Evolutionary conservation across 2,888 invertebrate species (phyloP).

Genomic region (Andrena praecox): DNA sequence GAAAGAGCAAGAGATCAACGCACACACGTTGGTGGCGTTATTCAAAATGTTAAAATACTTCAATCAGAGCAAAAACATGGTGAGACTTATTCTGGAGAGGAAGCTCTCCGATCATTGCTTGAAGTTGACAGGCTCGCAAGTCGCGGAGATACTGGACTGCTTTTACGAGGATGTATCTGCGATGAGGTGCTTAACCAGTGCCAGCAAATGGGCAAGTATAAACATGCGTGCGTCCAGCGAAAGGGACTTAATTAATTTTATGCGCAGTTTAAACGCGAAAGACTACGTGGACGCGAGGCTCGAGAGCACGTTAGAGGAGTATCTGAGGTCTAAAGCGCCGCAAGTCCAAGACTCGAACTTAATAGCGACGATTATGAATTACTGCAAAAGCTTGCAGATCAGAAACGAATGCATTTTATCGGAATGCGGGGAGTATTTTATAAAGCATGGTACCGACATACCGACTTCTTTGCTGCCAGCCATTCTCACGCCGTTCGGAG

Average conservation of each 20-base stretch:
- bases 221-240: conserved; percentile 88
- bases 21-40: conserved; percentile 86
- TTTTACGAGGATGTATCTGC: conserved; percentile 82
- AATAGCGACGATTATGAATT: conserved; percentile 88
- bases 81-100: conserved; percentile 88
- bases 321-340: conserved; percentile 86
- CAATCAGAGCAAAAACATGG: conserved; percentile 87
- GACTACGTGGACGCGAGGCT: conserved; percentile 87
- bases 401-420: conserved; percentile 87
- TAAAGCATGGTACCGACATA: conserved; percentile 85
- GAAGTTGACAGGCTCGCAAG: conserved; percentile 85
- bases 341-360: conserved; percentile 86
- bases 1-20: conserved; percentile 87
- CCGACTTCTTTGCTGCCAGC: conserved; percentile 86
- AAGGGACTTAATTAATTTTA: conserved; percentile 86
- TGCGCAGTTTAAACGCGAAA: conserved; percentile 86
- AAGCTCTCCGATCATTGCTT: conserved; percentile 87
- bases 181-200: conserved; percentile 78
- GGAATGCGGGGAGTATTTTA: conserved; percentile 87
- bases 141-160: conserved; percentile 86
- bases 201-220: conserved; percentile 87
- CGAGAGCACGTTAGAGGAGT: conserved; percentile 88
- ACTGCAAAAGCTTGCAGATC: conserved; percentile 87
- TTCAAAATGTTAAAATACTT: conserved; percentile 87
- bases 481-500: conserved; percentile 88